phyloP scores from a whole-genome alignment of 2,113 vertebrate species.

The Corythornis madagascariensis region DNA sequence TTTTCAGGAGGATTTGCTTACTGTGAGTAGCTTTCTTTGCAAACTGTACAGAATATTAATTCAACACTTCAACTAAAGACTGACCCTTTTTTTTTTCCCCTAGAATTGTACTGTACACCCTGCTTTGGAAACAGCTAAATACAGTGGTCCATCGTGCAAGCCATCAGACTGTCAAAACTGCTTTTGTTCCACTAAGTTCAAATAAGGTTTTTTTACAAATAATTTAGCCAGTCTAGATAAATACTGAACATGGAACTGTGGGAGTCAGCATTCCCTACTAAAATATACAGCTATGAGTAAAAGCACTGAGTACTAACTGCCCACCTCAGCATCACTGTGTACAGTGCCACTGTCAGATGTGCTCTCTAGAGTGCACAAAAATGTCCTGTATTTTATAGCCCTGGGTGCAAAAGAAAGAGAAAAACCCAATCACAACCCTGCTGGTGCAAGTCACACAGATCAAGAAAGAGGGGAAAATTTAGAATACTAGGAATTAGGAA shows the following conservation, averaged over 20 bases:
- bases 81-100: not conserved
- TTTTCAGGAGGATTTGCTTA: not conserved
- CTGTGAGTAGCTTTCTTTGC: slow-evolving; percentile 14
- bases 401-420: not conserved
- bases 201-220: slow-evolving; percentile 49
- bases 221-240: slow-evolving; percentile 52
- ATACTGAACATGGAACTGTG: slow-evolving; percentile 28
- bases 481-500: not conserved
- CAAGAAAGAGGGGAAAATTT: not conserved
- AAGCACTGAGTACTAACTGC: slow-evolving; percentile 35
- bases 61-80: not conserved
- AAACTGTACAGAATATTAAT: slow-evolving; percentile 22
- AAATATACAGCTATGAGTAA: slow-evolving; percentile 19
- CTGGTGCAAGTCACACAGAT: not conserved
- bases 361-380: not conserved
- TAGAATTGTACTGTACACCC: slow-evolving; percentile 12
- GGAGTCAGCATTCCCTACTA: not conserved
- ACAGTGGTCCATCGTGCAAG: slow-evolving; percentile 58
- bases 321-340: not conserved
- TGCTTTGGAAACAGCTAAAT: slow-evolving; percentile 46
- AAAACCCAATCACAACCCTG: not conserved
- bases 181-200: slow-evolving; percentile 59
- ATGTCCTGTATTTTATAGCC: not conserved
- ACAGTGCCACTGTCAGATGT: not conserved
- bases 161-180: slow-evolving; percentile 27